Conservation (phyloP, 64 coral and sea anemone species). For the Montipora foliosa region DNA sequence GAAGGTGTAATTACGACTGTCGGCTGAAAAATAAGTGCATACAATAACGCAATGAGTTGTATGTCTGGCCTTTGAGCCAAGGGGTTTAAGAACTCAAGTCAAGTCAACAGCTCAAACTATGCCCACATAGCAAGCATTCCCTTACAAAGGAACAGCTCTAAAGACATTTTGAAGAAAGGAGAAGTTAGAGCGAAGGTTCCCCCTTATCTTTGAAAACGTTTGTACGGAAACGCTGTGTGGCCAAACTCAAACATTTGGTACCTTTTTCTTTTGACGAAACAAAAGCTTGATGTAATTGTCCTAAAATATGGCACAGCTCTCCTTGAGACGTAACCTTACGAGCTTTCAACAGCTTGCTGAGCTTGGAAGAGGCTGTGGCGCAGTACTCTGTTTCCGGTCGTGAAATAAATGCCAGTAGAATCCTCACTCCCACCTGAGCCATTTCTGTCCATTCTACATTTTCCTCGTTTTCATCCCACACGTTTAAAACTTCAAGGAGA, state of each 20-base stretch:
- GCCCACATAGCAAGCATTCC: too few species aligned
- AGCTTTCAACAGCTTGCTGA: constrained; percentile 80
- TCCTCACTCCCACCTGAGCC: constrained; percentile 89
- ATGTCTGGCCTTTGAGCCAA: too few species aligned
- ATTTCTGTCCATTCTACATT: constrained; percentile 92
- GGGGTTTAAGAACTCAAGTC: too few species aligned
- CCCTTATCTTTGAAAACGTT: too few species aligned
- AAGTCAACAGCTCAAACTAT: too few species aligned
- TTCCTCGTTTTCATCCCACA: constrained; percentile 88
- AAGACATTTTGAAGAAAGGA: too few species aligned
- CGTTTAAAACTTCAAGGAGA: constrained; percentile 88
- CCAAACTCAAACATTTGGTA: neutral
- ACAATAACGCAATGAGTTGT: too few species aligned
- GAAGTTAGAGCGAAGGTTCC: too few species aligned
- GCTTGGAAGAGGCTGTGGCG: constrained; percentile 92
- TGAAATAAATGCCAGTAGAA: constrained; percentile 85
- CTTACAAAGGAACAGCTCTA: too few species aligned
- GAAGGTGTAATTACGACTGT: constrained; percentile 82
- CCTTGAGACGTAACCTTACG: constrained; percentile 81
- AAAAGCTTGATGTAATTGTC: constrained; percentile 87
- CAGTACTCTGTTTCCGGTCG: constrained; percentile 86
- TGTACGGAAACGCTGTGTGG: too few species aligned
- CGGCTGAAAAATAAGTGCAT: constrained; percentile 67
- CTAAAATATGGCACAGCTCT: constrained; percentile 90
- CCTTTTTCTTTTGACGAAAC: constrained; percentile 79